Conservation (phyloP, 1,140 invertebrate genomes). For the Propsilocerus akamusi region DNA sequence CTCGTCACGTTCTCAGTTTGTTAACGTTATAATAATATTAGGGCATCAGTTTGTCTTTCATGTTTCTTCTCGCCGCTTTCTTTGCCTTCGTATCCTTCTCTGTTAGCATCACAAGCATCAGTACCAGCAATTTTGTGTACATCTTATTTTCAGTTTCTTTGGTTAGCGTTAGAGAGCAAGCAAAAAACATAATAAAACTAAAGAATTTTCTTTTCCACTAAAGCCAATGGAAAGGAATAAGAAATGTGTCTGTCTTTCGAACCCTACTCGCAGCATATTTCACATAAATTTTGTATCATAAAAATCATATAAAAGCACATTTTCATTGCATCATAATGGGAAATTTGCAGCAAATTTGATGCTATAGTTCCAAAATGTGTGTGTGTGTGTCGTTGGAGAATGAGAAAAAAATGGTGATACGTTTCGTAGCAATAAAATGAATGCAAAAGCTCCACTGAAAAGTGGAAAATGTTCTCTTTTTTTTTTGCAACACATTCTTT, state of each 20-base stretch:
- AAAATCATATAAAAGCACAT: neutral
- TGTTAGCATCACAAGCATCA: no score
- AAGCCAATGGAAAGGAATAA: no score
- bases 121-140: no score
- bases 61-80: neutral
- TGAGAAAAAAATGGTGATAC: neutral
- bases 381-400: neutral
- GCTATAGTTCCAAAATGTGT: neutral
- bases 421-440: no score
- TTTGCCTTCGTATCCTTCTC: no score
- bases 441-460: no score
- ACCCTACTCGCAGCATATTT: neutral
- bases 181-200: no score
- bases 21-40: conserved; percentile 1
- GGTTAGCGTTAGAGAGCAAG: no score
- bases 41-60: neutral
- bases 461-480: neutral
- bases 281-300: neutral
- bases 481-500: neutral
- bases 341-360: conserved; percentile 3
- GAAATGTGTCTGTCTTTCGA: neutral
- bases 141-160: no score
- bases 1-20: neutral
- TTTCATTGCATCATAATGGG: neutral
- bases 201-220: no score